Evolutionary conservation across 2,888 invertebrate genomes (phyloP).

Genomic region (Craniophora ligustri): DNA sequence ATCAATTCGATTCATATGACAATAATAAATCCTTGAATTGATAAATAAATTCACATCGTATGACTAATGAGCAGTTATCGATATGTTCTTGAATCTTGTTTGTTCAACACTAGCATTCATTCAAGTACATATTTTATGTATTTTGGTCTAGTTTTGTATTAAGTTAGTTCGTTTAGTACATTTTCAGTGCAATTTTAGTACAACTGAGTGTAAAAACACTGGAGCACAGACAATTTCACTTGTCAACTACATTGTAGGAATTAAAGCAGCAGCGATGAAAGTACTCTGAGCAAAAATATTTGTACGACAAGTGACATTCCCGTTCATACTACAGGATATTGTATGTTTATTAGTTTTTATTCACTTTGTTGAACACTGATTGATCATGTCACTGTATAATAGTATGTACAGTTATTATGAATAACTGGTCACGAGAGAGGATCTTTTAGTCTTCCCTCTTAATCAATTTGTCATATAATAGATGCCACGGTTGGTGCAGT

Average conservation of each 20-base stretch:
- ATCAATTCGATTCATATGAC: constrained; percentile 10
- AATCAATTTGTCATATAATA: too few relatives aligned
- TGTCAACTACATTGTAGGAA: too few relatives aligned
- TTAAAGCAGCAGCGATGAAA: too few relatives aligned
- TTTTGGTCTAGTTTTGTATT: not conserved
- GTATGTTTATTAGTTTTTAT: too few relatives aligned
- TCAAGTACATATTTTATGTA: not conserved
- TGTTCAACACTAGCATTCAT: not conserved
- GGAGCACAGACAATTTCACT: constrained; percentile 12
- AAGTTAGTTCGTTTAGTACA: constrained; percentile 5
- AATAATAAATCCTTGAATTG: constrained; percentile 1
- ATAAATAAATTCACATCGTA: not conserved
- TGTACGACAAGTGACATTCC: too few relatives aligned
- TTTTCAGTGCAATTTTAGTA: constrained; percentile 21
- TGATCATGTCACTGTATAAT: too few relatives aligned
- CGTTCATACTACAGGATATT: too few relatives aligned
- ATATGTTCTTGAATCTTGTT: not conserved
- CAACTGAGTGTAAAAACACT: constrained; percentile 22
- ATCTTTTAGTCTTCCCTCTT: too few relatives aligned
- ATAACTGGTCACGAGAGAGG: too few relatives aligned
- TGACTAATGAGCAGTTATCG: constrained; percentile 13
- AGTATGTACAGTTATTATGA: too few relatives aligned
- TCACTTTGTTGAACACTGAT: too few relatives aligned
- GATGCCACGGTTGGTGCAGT: too few relatives aligned
- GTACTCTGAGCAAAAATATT: not conserved